Evolutionary conservation across 2,797 vertebrate species (phyloP).

Genomic region (Aeoliscus strigatus): DNA sequence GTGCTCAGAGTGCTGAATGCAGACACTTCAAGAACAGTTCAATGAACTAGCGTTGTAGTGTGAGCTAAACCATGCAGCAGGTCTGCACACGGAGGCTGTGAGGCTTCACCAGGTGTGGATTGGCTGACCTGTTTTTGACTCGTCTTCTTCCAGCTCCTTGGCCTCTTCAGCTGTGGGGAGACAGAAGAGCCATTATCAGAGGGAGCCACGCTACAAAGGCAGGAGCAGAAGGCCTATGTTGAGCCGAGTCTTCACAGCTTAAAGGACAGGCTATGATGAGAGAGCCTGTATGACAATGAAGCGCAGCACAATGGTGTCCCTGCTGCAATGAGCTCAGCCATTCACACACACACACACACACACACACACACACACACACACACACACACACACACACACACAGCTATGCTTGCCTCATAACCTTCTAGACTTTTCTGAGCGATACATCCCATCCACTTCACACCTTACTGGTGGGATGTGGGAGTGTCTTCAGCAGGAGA

Average conservation of each 20-base stretch:
- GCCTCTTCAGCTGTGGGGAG: slow-evolving; percentile 80
- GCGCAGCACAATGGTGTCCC: slow-evolving; percentile 26
- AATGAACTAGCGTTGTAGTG: not conserved
- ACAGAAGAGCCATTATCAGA: slow-evolving; percentile 59
- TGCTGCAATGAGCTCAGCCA: slow-evolving; percentile 14
- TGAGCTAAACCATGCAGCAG: slow-evolving; percentile 8
- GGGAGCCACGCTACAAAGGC: slow-evolving; percentile 42
- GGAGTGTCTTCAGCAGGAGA: no score
- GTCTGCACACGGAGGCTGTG: slow-evolving; percentile 9
- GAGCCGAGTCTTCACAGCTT: slow-evolving; percentile 60
- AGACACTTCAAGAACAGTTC: slow-evolving; percentile 3
- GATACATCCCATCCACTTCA: no score
- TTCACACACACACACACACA: slow-evolving; percentile 8
- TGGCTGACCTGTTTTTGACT: slow-evolving; percentile 85
- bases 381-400: slow-evolving; percentile 8
- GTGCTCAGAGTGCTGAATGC: slow-evolving; percentile 4
- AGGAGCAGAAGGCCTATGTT: slow-evolving; percentile 46
- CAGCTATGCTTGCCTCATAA: slow-evolving; percentile 43
- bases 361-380: slow-evolving; percentile 10
- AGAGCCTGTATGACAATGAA: slow-evolving; percentile 40
- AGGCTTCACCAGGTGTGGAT: slow-evolving; percentile 37
- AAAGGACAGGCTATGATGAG: slow-evolving; percentile 53
- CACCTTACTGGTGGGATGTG: no score
- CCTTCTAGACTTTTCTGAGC: slow-evolving; percentile 57
- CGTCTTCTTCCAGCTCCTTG: slow-evolving; percentile 83